Evolutionary conservation across 2,113 vertebrate species (phyloP).

Genomic region (Panthera uncia): DNA sequence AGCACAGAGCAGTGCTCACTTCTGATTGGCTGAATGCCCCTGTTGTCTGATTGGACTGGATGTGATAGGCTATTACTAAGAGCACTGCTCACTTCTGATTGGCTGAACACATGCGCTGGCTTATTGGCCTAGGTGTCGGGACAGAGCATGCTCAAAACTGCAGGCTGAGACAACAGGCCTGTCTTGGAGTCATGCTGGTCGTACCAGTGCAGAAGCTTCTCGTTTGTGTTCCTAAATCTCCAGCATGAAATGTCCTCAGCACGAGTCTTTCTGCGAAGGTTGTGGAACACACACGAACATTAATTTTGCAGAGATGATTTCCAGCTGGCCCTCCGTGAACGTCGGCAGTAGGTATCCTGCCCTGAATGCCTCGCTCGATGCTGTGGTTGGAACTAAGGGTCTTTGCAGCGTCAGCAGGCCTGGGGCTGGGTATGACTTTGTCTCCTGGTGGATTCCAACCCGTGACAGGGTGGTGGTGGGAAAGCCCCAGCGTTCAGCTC

Average conservation of each 20-base stretch:
- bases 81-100: not conserved
- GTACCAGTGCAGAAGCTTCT: fast-evolving
- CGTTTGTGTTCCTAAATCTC: not conserved
- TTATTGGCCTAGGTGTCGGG: not conserved
- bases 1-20: not conserved
- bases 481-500: not conserved
- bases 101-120: not conserved
- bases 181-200: not conserved
- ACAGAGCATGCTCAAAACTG: not conserved
- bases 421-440: conserved; percentile 15
- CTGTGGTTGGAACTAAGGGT: conserved; percentile 37
- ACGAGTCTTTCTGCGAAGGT: not conserved
- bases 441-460: not conserved
- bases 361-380: not conserved
- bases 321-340: not conserved
- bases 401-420: conserved; percentile 12
- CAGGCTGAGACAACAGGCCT: fast-evolving
- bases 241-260: no score
- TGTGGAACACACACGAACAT: not conserved
- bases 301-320: not conserved
- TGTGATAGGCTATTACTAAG: not conserved
- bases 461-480: not conserved
- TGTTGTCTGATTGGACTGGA: not conserved
- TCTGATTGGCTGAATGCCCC: not conserved
- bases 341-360: not conserved